Evolutionary conservation across 2,888 invertebrate species (phyloP).

Genomic region (Sphaerophoria taeniata): DNA sequence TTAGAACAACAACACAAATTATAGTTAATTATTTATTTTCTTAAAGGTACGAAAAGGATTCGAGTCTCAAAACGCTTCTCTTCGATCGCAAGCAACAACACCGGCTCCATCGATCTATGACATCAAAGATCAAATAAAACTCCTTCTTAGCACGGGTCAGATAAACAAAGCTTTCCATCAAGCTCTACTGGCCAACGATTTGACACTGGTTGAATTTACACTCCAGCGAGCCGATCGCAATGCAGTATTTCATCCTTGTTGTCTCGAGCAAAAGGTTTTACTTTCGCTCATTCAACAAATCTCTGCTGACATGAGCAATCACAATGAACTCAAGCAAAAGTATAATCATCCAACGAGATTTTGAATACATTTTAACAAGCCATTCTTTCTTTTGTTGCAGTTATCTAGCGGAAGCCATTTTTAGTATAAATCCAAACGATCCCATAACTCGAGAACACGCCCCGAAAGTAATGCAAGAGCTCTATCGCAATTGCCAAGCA

Average conservation of each 20-base stretch:
- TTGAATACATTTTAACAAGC: not conserved
- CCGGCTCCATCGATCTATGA: conserved; percentile 87
- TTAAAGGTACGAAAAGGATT: conserved; percentile 82
- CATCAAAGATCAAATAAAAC: conserved; percentile 87
- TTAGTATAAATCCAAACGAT: conserved; percentile 90
- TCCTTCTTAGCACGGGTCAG: conserved; percentile 88
- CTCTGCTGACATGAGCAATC: conserved; percentile 92
- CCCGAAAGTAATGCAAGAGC: conserved; percentile 89
- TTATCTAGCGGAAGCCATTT: conserved; percentile 93
- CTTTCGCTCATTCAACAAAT: conserved; percentile 97
- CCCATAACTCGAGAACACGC: conserved; percentile 93
- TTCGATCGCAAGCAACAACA: conserved; percentile 89
- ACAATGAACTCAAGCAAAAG: conserved; percentile 93
- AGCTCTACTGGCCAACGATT: conserved; percentile 94
- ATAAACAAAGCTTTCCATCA: conserved; percentile 95
- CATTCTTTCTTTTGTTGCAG: conserved; percentile 83
- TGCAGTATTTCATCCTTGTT: conserved; percentile 89
- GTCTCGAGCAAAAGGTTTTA: conserved; percentile 94
- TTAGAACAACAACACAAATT: too few species aligned
- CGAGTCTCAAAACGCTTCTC: conserved; percentile 86
- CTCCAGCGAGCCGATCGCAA: conserved; percentile 93
- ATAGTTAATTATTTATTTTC: not conserved
- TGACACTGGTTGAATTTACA: conserved; percentile 92
- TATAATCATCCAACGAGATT: conserved; percentile 80
- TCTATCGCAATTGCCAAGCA: conserved; percentile 89